phyloP scores from a whole-genome alignment of 2,797 vertebrate genomes.

The Astyanax mexicanus region DNA sequence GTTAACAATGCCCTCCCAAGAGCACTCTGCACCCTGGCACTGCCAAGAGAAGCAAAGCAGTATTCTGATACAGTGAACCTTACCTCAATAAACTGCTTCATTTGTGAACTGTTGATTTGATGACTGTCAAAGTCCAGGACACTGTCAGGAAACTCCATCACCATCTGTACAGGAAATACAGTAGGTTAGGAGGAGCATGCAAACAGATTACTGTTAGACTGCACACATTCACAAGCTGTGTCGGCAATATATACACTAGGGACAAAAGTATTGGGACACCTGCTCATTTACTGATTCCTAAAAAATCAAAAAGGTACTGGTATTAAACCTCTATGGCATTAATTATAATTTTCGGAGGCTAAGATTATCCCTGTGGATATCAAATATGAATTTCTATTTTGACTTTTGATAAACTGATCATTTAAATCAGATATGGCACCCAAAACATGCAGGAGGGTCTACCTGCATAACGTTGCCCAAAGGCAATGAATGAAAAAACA shows the following conservation, averaged over 20 bases:
- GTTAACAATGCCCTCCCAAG: background rate
- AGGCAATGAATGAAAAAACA: too few relatives aligned
- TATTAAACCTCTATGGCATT: too few relatives aligned
- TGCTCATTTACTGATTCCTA: too few relatives aligned
- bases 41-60: background rate
- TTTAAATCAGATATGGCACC: too few relatives aligned
- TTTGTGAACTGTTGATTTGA: conserved; percentile 84
- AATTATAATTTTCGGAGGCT: too few relatives aligned
- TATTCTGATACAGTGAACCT: background rate
- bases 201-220: background rate
- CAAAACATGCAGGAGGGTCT: too few relatives aligned
- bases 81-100: conserved; percentile 95
- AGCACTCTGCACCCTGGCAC: background rate
- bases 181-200: background rate
- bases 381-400: too few relatives aligned
- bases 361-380: too few relatives aligned
- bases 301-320: too few relatives aligned
- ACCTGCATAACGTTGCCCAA: too few relatives aligned
- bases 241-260: background rate
- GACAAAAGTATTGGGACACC: too few relatives aligned
- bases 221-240: background rate
- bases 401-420: too few relatives aligned
- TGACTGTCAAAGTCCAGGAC: conserved; percentile 87
- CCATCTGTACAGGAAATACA: conserved; percentile 83
- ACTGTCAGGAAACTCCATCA: conserved; percentile 97